These are phyloP conservation scores for Phlogophora meticulosa DNA, from an alignment of 2,888 invertebrate species.

Conservation along the genomic window DNA sequence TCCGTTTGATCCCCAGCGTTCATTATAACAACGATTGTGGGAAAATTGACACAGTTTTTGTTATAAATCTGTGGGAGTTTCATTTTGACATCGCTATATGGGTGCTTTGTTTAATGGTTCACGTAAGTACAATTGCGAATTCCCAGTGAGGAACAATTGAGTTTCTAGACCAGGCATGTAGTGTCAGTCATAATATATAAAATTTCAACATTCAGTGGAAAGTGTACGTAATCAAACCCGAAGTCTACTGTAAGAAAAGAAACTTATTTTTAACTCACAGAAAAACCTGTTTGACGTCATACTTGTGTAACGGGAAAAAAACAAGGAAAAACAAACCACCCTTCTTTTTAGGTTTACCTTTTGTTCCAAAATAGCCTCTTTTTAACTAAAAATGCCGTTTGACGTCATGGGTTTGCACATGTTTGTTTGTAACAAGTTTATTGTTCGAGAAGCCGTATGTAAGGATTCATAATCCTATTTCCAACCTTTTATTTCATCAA, in stretches of 20 bases:
- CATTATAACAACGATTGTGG: conserved; percentile 87
- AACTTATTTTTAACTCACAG: conserved; percentile 5
- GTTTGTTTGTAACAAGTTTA: too few species aligned
- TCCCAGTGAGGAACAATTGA: conserved; percentile 55
- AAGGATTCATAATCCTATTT: too few species aligned
- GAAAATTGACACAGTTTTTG: conserved; percentile 88
- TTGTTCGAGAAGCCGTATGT: too few species aligned
- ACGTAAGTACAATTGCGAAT: conserved; percentile 56
- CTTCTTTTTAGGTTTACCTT: too few species aligned
- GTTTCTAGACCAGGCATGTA: conserved; percentile 41
- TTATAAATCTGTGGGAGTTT: conserved; percentile 89
- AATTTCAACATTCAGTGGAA: conserved; percentile 29
- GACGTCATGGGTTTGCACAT: too few species aligned
- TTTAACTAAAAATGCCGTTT: too few species aligned
- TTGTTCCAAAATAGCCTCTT: too few species aligned
- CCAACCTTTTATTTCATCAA: too few species aligned
- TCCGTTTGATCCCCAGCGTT: conserved; percentile 85
- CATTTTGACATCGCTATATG: conserved; percentile 81
- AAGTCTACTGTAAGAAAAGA: background rate
- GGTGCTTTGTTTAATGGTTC: conserved; percentile 73
- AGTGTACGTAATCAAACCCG: background rate
- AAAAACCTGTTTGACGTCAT: background rate
- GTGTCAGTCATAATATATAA: conserved; percentile 15
- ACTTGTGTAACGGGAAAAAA: background rate
- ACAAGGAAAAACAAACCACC: too few species aligned